These are phyloP conservation scores for Elanus axillaris DNA, from an alignment of 2,113 vertebrate species.

Conservation along the genomic window DNA sequence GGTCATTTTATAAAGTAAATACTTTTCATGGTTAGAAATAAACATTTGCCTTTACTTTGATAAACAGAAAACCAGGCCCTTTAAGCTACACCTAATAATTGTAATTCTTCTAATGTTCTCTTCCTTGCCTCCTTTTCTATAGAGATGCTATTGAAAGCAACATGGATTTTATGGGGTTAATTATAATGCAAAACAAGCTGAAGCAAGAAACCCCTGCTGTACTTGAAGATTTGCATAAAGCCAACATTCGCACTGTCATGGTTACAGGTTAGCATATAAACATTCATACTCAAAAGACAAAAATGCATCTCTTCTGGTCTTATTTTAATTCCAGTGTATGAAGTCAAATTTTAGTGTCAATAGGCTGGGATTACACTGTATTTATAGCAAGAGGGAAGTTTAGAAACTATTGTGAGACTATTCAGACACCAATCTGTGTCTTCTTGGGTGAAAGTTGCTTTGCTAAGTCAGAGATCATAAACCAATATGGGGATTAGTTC, in stretches of 20 bases:
- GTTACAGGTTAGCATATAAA: conserved; percentile 85
- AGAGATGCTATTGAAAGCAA: conserved; percentile 93
- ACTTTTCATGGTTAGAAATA: not conserved
- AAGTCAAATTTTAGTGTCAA: not conserved
- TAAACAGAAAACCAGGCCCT: not conserved
- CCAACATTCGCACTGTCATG: conserved; percentile 96
- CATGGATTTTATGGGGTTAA: conserved; percentile 95
- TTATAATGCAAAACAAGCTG: conserved; percentile 98
- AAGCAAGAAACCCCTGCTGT: conserved; percentile 91
- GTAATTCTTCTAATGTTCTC: not conserved
- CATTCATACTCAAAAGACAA: not conserved
- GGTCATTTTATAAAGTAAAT: not conserved
- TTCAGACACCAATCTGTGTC: not conserved
- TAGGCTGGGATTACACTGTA: not conserved
- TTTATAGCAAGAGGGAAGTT: not conserved
- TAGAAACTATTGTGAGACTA: not conserved
- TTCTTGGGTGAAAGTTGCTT: not conserved
- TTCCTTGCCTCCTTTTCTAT: not conserved
- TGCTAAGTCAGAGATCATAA: not conserved
- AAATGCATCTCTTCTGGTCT: not conserved
- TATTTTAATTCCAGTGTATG: not conserved
- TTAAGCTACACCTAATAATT: not conserved
- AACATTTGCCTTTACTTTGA: not conserved
- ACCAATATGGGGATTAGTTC: not conserved
- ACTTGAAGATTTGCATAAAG: conserved; percentile 86